Base-by-base conservation (phyloP, 2,113 vertebrate species). In the Saccopteryx leptura region DNA sequence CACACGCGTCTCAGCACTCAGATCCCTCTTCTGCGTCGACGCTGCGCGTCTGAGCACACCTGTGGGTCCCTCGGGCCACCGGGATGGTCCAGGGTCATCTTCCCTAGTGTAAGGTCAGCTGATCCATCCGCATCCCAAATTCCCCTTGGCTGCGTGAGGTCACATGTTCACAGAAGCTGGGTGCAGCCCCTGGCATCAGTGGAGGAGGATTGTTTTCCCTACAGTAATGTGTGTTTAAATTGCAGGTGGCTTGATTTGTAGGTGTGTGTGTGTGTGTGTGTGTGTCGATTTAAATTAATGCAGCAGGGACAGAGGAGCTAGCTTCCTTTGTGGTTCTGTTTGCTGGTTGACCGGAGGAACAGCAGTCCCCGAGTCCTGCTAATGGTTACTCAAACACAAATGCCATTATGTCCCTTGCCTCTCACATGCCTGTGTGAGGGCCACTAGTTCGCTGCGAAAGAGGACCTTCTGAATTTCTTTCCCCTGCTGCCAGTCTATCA, bases 401-500 rank as follows among this genome's bases (percentile, higher is more conserved):
- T 74, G 60, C 65, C 26, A 79, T 94, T 71, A 14, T 26, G 7
- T 65, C 28, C 23, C 23, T 87, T 93, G 74, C 75, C 87, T 89
- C 91, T 94, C n/a, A 23, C 89, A n/a, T 66, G 11, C 31, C 58
- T 61, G 15, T 48, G 26, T 86, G 63, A 88, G 31, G 63, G 33
- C 66, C 52, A 75, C 56, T 91, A 19, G 61, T 74, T 81, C 33
- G 17, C 4, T 78, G 54, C 75, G 12, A 83, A 90, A n/a, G 72
- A 7, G 3, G 18, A 50, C 79, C 95, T 72, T 68, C 88, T 76
- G 72, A 74, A 50, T 78, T 95, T 91, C 60, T 52, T 68, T 69
- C 3, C 33, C n/a, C 39, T 86, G 7, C 75, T 21, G 52, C 61
- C 65, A 65, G 33, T 52, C 93, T 78, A 39, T 80, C 79, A 72